Evolutionary conservation across 2,113 vertebrate species (phyloP).

Genomic region (Helogale parvula): DNA sequence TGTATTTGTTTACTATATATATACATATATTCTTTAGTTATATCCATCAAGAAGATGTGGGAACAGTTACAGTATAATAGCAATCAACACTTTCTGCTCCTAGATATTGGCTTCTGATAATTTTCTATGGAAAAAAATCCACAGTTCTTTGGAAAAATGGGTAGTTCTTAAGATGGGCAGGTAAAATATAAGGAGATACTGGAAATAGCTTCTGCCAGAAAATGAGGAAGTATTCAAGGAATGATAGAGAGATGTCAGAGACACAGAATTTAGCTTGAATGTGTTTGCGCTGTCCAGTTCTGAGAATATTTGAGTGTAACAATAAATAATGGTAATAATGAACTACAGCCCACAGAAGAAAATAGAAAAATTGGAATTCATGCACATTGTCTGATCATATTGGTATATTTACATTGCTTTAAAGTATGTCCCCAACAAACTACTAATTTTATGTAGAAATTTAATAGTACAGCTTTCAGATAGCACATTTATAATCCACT

Average conservation of each 20-base stretch:
- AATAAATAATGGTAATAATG: background rate
- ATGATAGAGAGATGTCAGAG: background rate
- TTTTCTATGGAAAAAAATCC: background rate
- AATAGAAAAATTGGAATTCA: background rate
- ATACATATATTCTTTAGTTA: background rate
- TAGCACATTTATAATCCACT: background rate
- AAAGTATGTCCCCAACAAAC: background rate
- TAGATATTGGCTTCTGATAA: background rate
- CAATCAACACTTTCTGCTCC: background rate
- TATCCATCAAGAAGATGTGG: background rate
- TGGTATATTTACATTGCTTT: background rate
- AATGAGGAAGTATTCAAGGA: background rate
- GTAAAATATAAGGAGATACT: background rate
- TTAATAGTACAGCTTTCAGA: background rate
- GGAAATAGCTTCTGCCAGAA: background rate
- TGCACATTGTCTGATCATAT: background rate
- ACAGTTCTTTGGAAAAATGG: background rate
- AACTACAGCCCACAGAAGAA: background rate
- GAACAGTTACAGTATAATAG: background rate
- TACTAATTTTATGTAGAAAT: background rate
- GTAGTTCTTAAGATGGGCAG: background rate
- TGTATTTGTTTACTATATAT: too few species aligned
- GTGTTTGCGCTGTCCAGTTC: background rate
- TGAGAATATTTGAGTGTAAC: background rate
- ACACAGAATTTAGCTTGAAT: background rate